Evolutionary conservation across 2,797 vertebrate genomes (phyloP), one percentile per base, ranked within the genome.

Genomic region (Myotis planiceps): DNA sequence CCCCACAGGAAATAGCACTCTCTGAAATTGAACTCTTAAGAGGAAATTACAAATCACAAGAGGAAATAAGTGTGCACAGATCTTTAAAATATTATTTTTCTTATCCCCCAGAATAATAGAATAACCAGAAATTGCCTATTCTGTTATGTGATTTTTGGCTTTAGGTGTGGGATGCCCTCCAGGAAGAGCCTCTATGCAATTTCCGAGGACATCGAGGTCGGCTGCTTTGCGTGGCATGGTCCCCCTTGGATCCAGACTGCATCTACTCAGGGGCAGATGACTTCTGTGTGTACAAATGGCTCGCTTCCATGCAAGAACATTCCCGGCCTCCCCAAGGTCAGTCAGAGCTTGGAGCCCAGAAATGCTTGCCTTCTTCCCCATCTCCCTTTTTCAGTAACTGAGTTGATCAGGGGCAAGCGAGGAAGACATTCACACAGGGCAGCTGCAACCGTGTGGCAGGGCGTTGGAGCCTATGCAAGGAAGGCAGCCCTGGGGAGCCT

Each of bases 241-340:
- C 99, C 1, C 99, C 99, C 0, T 97, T 99, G 53, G 99, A 99
- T 51, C 98, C 99, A 0, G 99, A 99, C 32, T 96, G 98, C 97
- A 94, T 99, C 97, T 99, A 99, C 98, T 99, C 99, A 0, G 99
- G 99, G 92, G 99, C 99, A 32, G 99, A 99, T 97, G 99, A 99
- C 98, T 99, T 99, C 98, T 99, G 99, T 23, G 98, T 99, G 76
- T 99, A 99, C 88, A 99, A 99, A 94, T 99, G 99, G 99, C 98
- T 97, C 8, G 95, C 99, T 92, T 99, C 99, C 93, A 99, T 99
- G 94, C 99, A 99, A 86, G 98, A 99, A 42, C 99, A 99, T 3
- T 99, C 98, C 8, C 98, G 98, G 45, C 99, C 99, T 0, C 99
- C 99, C 0, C 99, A 99, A 98, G 99, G 99, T 99, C 94, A 98